Evolutionary conservation across 2,113 vertebrate genomes (phyloP).

Genomic region (Epinephelus cyanopodus): DNA sequence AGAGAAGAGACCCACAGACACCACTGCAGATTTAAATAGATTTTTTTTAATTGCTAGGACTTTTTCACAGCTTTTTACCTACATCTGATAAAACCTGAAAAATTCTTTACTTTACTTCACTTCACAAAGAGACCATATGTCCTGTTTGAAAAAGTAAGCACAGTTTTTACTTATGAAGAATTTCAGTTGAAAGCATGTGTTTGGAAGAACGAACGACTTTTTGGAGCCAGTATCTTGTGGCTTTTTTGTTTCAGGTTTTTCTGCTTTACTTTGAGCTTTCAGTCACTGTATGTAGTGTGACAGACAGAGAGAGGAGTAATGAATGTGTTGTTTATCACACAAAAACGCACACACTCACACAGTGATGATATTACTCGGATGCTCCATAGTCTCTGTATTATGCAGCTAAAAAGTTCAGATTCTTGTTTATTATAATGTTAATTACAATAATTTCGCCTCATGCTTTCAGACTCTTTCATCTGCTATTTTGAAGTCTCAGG

Average conservation of each 20-base stretch:
- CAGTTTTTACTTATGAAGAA: neutral
- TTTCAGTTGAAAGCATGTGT: neutral
- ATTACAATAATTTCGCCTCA: neutral
- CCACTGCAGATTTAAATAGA: too few species aligned
- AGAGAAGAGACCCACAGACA: too few species aligned
- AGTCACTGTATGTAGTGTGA: neutral
- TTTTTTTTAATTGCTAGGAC: too few species aligned
- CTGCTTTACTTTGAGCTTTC: neutral
- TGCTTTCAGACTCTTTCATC: conserved; percentile 1
- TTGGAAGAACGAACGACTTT: neutral
- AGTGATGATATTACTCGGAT: neutral
- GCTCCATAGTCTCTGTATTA: neutral
- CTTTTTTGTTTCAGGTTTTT: neutral
- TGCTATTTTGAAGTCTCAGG: neutral
- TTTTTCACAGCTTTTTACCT: too few species aligned
- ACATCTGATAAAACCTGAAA: too few species aligned
- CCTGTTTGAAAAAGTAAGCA: neutral
- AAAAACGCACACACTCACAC: neutral
- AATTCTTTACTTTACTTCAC: neutral
- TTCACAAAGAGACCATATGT: neutral
- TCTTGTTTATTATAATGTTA: neutral
- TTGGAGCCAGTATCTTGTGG: neutral
- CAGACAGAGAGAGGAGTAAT: neutral
- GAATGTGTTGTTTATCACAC: neutral
- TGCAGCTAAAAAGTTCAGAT: neutral